phyloP scores from a whole-genome alignment of 2,113 vertebrate species.

The Corythoichthys haematopterus region DNA sequence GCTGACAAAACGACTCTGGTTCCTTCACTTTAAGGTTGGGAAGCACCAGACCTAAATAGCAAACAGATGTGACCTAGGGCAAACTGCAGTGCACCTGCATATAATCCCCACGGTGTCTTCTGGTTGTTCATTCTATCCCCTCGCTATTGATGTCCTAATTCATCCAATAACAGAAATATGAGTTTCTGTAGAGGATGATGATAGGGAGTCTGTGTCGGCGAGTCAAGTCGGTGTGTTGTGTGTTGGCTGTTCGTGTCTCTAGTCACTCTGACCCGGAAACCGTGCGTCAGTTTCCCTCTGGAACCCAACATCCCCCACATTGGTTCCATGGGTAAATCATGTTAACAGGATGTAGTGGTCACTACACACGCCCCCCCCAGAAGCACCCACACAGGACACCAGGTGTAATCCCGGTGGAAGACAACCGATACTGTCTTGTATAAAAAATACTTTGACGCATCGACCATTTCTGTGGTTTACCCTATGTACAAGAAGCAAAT shows the following conservation, averaged over 20 bases:
- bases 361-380: no score
- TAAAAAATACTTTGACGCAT: background rate
- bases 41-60: slow-evolving; percentile 5
- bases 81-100: slow-evolving; percentile 62
- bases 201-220: no score
- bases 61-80: slow-evolving; percentile 59
- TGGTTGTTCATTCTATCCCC: slow-evolving; percentile 54
- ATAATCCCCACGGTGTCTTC: slow-evolving; percentile 67
- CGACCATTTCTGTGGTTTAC: background rate
- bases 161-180: slow-evolving; percentile 53
- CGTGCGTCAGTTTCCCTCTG: no score
- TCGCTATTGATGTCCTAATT: slow-evolving; percentile 36
- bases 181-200: slow-evolving; percentile 17
- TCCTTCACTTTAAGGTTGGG: background rate
- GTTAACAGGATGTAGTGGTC: no score
- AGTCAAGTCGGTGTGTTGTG: no score
- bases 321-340: no score
- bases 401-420: no score
- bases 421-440: background rate
- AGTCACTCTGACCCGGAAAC: no score
- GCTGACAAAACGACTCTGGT: background rate
- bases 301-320: no score
- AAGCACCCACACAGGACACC: no score
- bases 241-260: no score
- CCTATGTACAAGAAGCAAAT: background rate